Evolutionary conservation across 2,797 vertebrate species (phyloP), one percentile per base, ranked within the genome.

Genomic region (Gallinago nigripennis): DNA sequence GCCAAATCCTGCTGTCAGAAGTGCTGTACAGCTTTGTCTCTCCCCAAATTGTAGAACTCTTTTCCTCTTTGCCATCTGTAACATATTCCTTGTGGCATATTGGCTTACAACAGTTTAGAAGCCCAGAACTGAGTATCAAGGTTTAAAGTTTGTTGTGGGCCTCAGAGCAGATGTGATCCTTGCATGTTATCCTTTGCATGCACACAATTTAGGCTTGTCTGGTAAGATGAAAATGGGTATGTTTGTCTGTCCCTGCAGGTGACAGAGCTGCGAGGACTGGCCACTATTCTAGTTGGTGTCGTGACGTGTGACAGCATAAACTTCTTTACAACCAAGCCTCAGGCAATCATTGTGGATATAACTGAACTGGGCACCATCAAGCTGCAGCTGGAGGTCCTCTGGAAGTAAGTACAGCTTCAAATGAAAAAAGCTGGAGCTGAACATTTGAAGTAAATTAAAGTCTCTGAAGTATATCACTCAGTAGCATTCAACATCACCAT

Each of bases 301-400:
- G 99, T 99, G 81, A 99, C 98, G 0, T 99, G 99, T 8, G 98
- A 99, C 86, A 98, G 98, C 45, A 97, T 98, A 0, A 98, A 98
- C 97, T 99, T 99, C 98, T 99, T 99, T 70, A 98, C 97, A 50
- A 98, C 98, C 8, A 98, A 98, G 89, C 98, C 99, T 2, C 99
- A 99, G 97, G 97, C 98, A 84, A 98, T 99, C 94, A 69, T 99
- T 86, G 99, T 99, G 96, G 99, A 99, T 96, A 98, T 99, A 95
- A 99, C 99, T 0, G 99, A 99, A 90, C 98, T 99, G 97, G 99
- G 99, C 53, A 99, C 99, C 95, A 99, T 99, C 97, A 99, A 99
- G 88, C 98, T 99, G 37, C 98, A 99, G 93, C 98, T 99, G 96
- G 99, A 99, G 88, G 99, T 99, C 71, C 97, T 98, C 86, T 99